phyloP scores from a whole-genome alignment of 1,140 invertebrate genomes.

The Ostrea edulis region DNA sequence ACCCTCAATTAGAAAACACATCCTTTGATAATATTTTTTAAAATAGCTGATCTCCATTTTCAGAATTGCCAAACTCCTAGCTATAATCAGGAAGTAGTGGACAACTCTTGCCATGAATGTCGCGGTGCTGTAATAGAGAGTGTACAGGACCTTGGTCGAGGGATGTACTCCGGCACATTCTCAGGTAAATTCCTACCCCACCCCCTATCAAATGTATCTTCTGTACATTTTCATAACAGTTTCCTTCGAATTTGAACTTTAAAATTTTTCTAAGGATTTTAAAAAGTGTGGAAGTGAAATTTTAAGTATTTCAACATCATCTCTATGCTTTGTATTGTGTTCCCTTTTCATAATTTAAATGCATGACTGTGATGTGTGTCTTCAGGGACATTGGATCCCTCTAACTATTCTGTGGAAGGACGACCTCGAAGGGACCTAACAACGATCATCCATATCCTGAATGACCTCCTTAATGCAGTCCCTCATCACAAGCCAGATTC shows the following conservation, averaged over 20 bases:
- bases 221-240: neutral
- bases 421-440: conserved; percentile 94
- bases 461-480: conserved; percentile 94
- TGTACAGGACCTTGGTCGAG: conserved; percentile 95
- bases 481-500: conserved; percentile 72
- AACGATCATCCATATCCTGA: conserved; percentile 96
- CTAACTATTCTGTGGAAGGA: conserved; percentile 94
- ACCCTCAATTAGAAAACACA: no score
- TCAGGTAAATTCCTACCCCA: conserved; percentile 76
- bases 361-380: conserved; percentile 77
- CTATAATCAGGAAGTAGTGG: neutral
- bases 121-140: conserved; percentile 93
- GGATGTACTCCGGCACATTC: conserved; percentile 84
- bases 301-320: no score
- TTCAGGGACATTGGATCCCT: conserved; percentile 93
- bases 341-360: neutral
- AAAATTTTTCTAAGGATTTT: no score
- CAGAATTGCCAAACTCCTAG: conserved; percentile 26
- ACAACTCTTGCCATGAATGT: neutral
- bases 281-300: no score
- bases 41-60: neutral
- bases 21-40: no score
- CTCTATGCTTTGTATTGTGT: neutral
- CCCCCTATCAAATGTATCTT: neutral
- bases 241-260: no score